Percentiles rank a stretch among this genome's conserved stretches.
These are phyloP conservation scores for Malurus elegans DNA, from an alignment of 2,113 vertebrate genomes.

Conservation along the genomic window DNA sequence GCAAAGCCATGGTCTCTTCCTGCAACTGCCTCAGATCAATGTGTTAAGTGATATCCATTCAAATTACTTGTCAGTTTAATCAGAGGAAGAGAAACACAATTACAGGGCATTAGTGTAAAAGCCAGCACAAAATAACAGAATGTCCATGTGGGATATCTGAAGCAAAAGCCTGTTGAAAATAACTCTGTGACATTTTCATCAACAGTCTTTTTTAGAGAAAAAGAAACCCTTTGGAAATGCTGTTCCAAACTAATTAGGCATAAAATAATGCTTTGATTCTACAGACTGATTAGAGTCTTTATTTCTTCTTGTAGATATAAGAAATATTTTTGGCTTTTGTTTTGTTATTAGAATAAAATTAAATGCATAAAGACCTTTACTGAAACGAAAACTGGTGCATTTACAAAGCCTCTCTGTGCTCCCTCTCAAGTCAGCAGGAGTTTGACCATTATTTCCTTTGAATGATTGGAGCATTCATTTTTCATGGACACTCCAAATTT, in stretches of 20 bases:
- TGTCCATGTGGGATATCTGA: constrained; percentile 5
- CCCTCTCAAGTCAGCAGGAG: not conserved
- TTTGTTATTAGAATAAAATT: not conserved
- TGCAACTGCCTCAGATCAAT: constrained; percentile 72
- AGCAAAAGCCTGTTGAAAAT: constrained; percentile 20
- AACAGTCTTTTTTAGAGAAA: constrained; percentile 2
- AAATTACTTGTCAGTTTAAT: constrained; percentile 80
- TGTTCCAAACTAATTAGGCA: constrained; percentile 60
- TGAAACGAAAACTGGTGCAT: not conserved
- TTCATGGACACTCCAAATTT: not conserved
- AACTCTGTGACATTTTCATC: constrained; percentile 47
- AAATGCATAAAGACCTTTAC: not conserved
- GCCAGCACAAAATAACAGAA: constrained; percentile 63
- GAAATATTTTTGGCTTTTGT: not conserved
- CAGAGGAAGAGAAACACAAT: constrained; percentile 79
- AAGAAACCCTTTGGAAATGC: constrained; percentile 44
- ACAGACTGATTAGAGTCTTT: constrained; percentile 59
- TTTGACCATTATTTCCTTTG: not conserved
- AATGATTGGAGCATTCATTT: not conserved
- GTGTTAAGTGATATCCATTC: constrained; percentile 80
- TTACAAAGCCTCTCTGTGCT: not conserved
- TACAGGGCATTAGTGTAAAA: constrained; percentile 74
- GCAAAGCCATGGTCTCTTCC: not conserved
- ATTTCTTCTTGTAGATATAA: constrained; percentile 47
- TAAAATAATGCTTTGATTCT: constrained; percentile 58